A percentile compares a stretch with the other conserved stretches of the same genome.
phyloP scores from a whole-genome alignment of 1,140 invertebrate genomes.

The Steinernema feltiae region DNA sequence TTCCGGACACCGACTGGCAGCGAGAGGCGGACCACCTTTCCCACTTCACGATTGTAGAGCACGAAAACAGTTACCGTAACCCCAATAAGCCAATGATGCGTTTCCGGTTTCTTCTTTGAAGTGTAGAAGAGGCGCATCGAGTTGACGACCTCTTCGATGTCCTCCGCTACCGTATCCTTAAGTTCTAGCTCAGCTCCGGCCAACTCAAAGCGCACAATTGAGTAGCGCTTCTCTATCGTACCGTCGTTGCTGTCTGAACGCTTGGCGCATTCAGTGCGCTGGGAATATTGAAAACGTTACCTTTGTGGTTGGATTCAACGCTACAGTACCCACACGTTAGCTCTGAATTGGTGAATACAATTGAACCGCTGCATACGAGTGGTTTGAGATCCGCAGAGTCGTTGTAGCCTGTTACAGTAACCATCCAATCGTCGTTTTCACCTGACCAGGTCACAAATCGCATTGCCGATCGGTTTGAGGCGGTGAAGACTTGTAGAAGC shows the following conservation, averaged over 20 bases:
- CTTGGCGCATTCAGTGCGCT: not conserved
- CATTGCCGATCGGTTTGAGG: conserved; percentile 18
- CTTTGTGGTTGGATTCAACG: conserved; percentile 15
- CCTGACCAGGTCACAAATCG: conserved; percentile 37
- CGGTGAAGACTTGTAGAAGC: conserved; percentile 42
- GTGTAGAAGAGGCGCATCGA: conserved; percentile 19
- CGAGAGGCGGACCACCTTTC: conserved; percentile 31
- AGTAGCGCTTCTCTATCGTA: conserved; percentile 1
- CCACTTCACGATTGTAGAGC: conserved; percentile 10
- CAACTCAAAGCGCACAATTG: not conserved
- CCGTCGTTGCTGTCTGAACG: not conserved
- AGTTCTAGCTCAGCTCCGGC: not conserved
- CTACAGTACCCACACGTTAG: conserved; percentile 26
- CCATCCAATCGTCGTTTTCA: conserved; percentile 45
- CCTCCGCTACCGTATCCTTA: conserved; percentile 25
- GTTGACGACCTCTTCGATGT: conserved; percentile 40
- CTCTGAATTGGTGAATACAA: conserved; percentile 32
- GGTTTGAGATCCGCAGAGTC: conserved; percentile 20
- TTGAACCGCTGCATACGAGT: conserved; percentile 37
- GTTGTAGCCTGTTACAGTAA: conserved; percentile 35
- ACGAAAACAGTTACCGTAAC: conserved; percentile 21
- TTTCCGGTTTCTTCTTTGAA: not conserved
- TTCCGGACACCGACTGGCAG: conserved; percentile 47
- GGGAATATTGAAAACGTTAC: not conserved
- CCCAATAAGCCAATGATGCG: not conserved